Evolutionary conservation across 1,140 invertebrate species (phyloP), one percentile per base, ranked within the genome.

Genomic region (Heterodera carotae): DNA sequence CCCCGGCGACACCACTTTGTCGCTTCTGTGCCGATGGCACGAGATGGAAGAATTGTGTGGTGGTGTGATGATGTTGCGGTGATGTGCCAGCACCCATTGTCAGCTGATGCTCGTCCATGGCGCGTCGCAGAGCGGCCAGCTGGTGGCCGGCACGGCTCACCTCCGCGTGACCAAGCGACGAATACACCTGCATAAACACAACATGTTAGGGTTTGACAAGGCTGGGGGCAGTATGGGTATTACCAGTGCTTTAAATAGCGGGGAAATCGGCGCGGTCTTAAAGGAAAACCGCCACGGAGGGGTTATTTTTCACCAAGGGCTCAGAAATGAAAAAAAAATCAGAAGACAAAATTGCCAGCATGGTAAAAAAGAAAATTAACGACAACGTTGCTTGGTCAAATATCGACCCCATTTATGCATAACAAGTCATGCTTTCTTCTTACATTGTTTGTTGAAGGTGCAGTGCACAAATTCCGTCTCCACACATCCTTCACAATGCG

Each of bases 401-500:
- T 0, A 12, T 53, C 18, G 48, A 18, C 48, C 12, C 36, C 36
- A 4, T 39, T 39, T 39, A 10, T 39, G 36, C 4, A 39, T 10
- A 10, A 4, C 10, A 6, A 6, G 36, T 39, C 36, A 4, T 39
- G 4, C 36, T 39, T 43, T 43, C 22, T 22, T 4, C 48, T 56
- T 18, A 56, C 48, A 22, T 33, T 56, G 25, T 80, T 69, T n/a
- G 33, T 22, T n/a, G 76, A 7, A 22, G 33, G 48, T 0, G 62
- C 39, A 7, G 15, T 64, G 66, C 83, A 84, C 18, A 85, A 31
- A 25, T 33, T 76, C 7, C 74, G 36, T 31, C 76, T 60, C 85
- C 85, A 86, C 33, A 87, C 76, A n/a, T 77, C 75, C 27, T 66
- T 71, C 12, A 87, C 67, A 15, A 87, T 83, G 36, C 86, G 74